These are phyloP conservation scores for Condylostylus longicornis DNA, from an alignment of 1,140 invertebrate species.

Conservation along the genomic window DNA sequence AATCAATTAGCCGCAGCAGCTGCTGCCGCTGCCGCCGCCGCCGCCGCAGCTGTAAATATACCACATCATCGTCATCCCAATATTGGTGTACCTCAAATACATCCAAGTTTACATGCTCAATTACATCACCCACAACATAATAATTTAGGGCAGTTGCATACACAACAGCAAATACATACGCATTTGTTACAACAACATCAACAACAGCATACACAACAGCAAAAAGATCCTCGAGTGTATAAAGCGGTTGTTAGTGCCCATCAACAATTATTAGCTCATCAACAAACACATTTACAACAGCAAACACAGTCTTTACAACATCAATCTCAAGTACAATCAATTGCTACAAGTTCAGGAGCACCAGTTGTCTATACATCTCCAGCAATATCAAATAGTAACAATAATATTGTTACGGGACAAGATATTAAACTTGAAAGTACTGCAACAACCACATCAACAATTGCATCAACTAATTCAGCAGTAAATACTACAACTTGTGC, in stretches of 20 bases:
- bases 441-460: slow-evolving; percentile 14
- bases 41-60: slow-evolving; percentile 14
- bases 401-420: too few species aligned
- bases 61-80: slow-evolving; percentile 20
- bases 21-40: slow-evolving; percentile 12
- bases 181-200: slow-evolving; percentile 7
- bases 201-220: slow-evolving; percentile 10
- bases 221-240: not conserved
- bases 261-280: slow-evolving; percentile 14
- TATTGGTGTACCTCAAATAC: too few species aligned
- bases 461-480: not conserved
- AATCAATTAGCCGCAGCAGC: slow-evolving; percentile 25
- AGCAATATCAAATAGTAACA: slow-evolving; percentile 10
- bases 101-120: slow-evolving; percentile 18
- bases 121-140: slow-evolving; percentile 19
- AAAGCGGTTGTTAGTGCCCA: slow-evolving; percentile 14
- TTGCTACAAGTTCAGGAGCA: slow-evolving; percentile 14
- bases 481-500: not conserved
- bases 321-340: slow-evolving; percentile 14
- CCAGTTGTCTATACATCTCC: slow-evolving; percentile 4
- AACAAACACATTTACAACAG: slow-evolving; percentile 15
- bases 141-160: slow-evolving; percentile 9
- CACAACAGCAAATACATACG: slow-evolving; percentile 7
- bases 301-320: slow-evolving; percentile 16
- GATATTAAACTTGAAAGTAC: too few species aligned